Base-by-base conservation (phyloP, 2,113 vertebrate genomes). In the Colaptes auratus region DNA sequence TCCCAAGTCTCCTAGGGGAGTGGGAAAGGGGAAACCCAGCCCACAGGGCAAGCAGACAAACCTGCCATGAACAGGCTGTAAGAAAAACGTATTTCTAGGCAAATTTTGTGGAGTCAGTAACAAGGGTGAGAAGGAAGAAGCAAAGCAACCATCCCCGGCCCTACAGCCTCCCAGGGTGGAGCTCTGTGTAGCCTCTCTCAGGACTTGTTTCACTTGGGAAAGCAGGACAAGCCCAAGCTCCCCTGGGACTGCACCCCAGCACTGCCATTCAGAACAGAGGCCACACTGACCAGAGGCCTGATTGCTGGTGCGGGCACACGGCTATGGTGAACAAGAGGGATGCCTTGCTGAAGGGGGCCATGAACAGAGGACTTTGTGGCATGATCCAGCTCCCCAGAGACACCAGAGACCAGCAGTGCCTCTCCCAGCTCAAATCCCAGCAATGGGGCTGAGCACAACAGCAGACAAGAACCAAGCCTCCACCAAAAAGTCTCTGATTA, bases 401-500 rank as follows among this genome's bases (percentile, higher is more conserved):
- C 53, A 56, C 39, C 1, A 0, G 12, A 46, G 67, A 58, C n/a
- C 80, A 74, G 23, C 30, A 18, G 0, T 3, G 12, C 31, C 23
- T 88, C 28, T 69, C 50, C 52, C 50, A 53, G n/a, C 69, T 65
- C 67, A 65, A 65, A 77, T 13, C 75, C 58, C 74, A 76, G 14
- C 27, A 21, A 23, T 0, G 11, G 13, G 20, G 7, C 12, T 56
- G n/a, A 90, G 59, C 72, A 21, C 28, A 79, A 31, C 12, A 48
- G 23, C 44, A 60, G 48, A 60, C 11, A 71, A 64, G 13, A 66
- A 69, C 44, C 25, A 50, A 28, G 6, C 3, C 25, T 67, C 16
- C 36, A 30, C 0, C 0, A 9, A 24, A 82, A 52, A 14, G 5
- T n/a, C 23, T 71, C 76, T 23, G 2, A 3, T 27, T 61, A 76